Conservation (phyloP, 2,888 invertebrate genomes). For the Drosophila austrosaltans region DNA sequence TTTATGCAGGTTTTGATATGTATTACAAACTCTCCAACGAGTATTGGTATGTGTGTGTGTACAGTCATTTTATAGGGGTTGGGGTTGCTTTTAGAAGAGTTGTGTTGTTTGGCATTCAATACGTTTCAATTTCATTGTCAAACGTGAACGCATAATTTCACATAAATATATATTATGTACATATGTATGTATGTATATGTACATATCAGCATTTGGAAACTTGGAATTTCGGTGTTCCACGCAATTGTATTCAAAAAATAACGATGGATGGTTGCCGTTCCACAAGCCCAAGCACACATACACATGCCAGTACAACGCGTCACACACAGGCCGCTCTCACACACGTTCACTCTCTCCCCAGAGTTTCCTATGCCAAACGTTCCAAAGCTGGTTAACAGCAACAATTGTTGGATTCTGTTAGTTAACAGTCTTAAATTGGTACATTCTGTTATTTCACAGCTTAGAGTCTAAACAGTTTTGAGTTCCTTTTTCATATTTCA, state of each 20-base stretch:
- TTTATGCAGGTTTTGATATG: slow-evolving; percentile 9
- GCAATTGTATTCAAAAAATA: slow-evolving; percentile 66
- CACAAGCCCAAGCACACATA: too few species aligned
- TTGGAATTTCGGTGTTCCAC: slow-evolving; percentile 58
- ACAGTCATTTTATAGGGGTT: slow-evolving; percentile 47
- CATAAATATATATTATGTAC: slow-evolving; percentile 1
- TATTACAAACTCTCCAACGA: slow-evolving; percentile 1
- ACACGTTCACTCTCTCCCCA: slow-evolving; percentile 29
- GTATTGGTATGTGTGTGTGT: slow-evolving; percentile 12
- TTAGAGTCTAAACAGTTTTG: too few species aligned
- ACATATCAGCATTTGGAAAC: slow-evolving; percentile 45
- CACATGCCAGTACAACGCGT: neutral
- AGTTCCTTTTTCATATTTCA: neutral
- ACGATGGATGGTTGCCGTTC: neutral
- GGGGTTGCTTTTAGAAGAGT: slow-evolving; percentile 52
- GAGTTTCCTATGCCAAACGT: slow-evolving; percentile 18
- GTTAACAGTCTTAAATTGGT: neutral
- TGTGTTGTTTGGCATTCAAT: slow-evolving; percentile 55
- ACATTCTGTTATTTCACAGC: slow-evolving; percentile 2
- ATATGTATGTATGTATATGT: too few species aligned
- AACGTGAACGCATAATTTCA: slow-evolving; percentile 25
- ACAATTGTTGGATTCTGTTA: too few species aligned
- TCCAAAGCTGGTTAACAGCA: too few species aligned
- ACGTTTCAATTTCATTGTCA: slow-evolving; percentile 57
- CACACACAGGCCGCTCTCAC: slow-evolving; percentile 18